Evolutionary conservation across 2,888 invertebrate species (phyloP), one percentile per base, ranked within the genome.

Genomic region (Melangyna quadrimaculata): DNA sequence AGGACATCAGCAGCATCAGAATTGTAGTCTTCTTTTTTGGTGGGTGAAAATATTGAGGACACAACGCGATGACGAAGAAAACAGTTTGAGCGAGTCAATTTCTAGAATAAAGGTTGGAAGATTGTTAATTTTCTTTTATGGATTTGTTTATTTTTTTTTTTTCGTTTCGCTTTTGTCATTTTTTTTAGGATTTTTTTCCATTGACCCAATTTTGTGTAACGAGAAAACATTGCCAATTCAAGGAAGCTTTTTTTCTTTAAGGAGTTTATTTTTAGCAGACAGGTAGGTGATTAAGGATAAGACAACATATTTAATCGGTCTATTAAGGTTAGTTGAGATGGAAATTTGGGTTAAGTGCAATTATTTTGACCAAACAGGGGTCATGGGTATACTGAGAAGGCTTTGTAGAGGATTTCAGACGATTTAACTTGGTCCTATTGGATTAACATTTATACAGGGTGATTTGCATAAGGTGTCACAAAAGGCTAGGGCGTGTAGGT

Each of bases 21-120:
- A 19, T 51, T 7, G 22, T 27, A 14, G 51, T 51, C 24, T 9
- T 22, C n/a, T n/a, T n/a, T n/a, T 8, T 59, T 45, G 12, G 24
- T 35, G 40, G 29, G 24, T 27, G 55, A 24, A 65, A n/a, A n/a
- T n/a, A 53, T 37, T 29, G 69, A 69, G 57, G 40, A 45, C 24
- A 32, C n/a, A n/a, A n/a, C n/a, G 19, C 63, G 24, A n/a, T 17
- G 24, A 55, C 19, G 57, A 63, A 7, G 43, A 63, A 24, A 14
- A 59, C 43, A 73, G 78, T 43, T 57, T 27, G 29, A 73, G n/a
- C n/a, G 65, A 72, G 79, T 73, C 67, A 67, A 67, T 67, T 67
- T 67, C 51, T 67, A 24, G 48, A 4, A 67, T 51, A 14, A 51
- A 67, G 67, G 51, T 67, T 24, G 51, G 48, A 14, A 48, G 51